Evolutionary conservation across 2,888 invertebrate species (phyloP).

Genomic region (Gymnosoma rotundatum): DNA sequence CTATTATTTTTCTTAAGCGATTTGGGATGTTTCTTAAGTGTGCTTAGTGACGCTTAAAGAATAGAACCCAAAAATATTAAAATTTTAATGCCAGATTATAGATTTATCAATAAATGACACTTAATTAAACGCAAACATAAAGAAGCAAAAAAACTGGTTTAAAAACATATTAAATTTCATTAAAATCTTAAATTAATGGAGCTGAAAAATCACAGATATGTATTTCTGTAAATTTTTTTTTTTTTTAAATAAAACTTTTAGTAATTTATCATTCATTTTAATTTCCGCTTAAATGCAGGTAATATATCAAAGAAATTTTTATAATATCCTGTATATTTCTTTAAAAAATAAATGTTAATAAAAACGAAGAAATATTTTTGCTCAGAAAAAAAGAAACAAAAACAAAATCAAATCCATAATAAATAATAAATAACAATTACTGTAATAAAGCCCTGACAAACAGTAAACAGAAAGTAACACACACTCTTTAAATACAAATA

Average conservation of each 20-base stretch:
- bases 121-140: too few species aligned
- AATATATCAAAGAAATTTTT: neutral
- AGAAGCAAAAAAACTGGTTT: too few species aligned
- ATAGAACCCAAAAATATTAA: too few species aligned
- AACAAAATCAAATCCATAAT: slow-evolving; percentile 36
- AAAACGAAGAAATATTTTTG: neutral
- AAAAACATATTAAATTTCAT: too few species aligned
- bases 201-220: neutral
- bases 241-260: neutral
- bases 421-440: slow-evolving; percentile 42
- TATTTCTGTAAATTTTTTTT: neutral
- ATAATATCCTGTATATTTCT: neutral
- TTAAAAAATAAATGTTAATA: neutral
- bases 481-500: neutral
- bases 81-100: too few species aligned
- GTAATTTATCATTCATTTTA: slow-evolving; percentile 30
- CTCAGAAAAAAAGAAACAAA: too few species aligned
- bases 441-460: slow-evolving; percentile 28
- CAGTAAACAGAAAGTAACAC: slow-evolving; percentile 10
- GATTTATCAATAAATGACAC: too few species aligned
- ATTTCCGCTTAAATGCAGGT: slow-evolving; percentile 11
- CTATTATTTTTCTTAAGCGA: too few species aligned
- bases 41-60: too few species aligned
- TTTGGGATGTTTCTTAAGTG: too few species aligned
- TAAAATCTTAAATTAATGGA: neutral